Base-by-base conservation (phyloP, 2,113 vertebrate genomes). In the Sorex araneus region DNA sequence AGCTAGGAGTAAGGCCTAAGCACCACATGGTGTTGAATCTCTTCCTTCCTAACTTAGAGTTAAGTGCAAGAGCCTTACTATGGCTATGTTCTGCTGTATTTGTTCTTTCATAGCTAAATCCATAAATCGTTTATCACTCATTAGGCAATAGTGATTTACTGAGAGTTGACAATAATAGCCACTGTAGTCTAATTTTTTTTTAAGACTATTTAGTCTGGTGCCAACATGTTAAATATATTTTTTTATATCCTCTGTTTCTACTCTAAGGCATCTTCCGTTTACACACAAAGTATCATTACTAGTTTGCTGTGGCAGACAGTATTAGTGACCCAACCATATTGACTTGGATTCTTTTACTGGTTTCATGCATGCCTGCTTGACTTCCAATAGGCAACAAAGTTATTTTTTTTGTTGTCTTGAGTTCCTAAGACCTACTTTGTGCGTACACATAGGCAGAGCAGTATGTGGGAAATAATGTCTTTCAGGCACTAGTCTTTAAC, bases 71-170 rank as follows among this genome's bases (percentile, higher is more conserved):
- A 70, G 50, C n/a, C 21, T 28, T 84, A 3, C 47, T 36, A 8
- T 67, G 43, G 27, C 8, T 27, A 13, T 69, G 47, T 79, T 86
- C 25, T 86, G 21, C 11, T 83, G 4, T 79, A 47, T 89, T 30
- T 96, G 3, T 77, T 80, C 89, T 25, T 93, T 45, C 9, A 74
- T 6, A 66, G 16, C 25, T 63, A 28, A 84, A 23, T 92, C 45
- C 45, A 45, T 90, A 27, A 91, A 45, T 75, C 3, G n/a, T 79
- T 75, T 60, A 60, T 84, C 16, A 76, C 23, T 86, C 11, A 76
- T 70, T 28, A 84, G 57, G 70, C 47, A 81, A 40, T n/a, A 77
- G 64, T 90, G 78, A 84, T 77, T 79, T 91, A 21, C 27, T 91
- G 34, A 47, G 27, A 27, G 13, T 34, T 64, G 43, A 50, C 40